Percentiles rank a stretch among this genome's conserved stretches.
phyloP scores from a whole-genome alignment of 1,140 invertebrate genomes.

The Drosophila murphyi region DNA sequence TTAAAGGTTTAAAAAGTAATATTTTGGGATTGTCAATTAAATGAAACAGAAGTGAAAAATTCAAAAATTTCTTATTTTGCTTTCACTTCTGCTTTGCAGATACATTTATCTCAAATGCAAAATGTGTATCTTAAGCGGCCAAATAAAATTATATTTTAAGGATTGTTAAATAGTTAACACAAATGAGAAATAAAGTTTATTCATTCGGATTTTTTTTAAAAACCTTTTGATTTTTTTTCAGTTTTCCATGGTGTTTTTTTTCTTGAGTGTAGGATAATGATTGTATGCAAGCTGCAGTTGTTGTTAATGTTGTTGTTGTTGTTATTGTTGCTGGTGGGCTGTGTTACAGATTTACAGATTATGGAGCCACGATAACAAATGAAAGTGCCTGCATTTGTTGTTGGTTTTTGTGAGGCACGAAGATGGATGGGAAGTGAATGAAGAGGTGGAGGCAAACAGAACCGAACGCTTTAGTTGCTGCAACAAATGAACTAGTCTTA shows the following conservation, averaged over 20 bases:
- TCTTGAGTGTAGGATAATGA: slow-evolving; percentile 61
- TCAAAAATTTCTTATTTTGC: too few relatives aligned
- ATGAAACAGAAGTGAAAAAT: too few relatives aligned
- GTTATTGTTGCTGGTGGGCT: slow-evolving; percentile 50
- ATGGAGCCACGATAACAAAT: slow-evolving; percentile 72
- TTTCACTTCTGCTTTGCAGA: too few relatives aligned
- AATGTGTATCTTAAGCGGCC: too few relatives aligned
- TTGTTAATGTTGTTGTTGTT: slow-evolving; percentile 6
- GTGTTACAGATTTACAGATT: slow-evolving; percentile 72
- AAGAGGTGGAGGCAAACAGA: slow-evolving; percentile 16
- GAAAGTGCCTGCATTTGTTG: slow-evolving; percentile 73
- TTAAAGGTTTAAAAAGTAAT: too few relatives aligned
- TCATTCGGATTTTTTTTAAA: too few relatives aligned
- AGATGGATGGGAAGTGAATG: slow-evolving; percentile 21
- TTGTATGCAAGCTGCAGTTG: slow-evolving; percentile 69
- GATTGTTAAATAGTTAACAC: too few relatives aligned
- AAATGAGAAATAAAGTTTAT: too few relatives aligned
- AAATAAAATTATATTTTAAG: too few relatives aligned
- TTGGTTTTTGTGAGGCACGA: slow-evolving; percentile 23
- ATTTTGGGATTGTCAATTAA: too few relatives aligned
- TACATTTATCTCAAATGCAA: too few relatives aligned
- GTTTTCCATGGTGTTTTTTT: background rate
- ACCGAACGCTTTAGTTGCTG: slow-evolving; percentile 17
- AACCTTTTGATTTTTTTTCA: background rate
- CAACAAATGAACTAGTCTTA: slow-evolving; percentile 33